Evolutionary conservation across 1,140 invertebrate genomes (phyloP).

Genomic region (Aphelenchoides fujianensis): DNA sequence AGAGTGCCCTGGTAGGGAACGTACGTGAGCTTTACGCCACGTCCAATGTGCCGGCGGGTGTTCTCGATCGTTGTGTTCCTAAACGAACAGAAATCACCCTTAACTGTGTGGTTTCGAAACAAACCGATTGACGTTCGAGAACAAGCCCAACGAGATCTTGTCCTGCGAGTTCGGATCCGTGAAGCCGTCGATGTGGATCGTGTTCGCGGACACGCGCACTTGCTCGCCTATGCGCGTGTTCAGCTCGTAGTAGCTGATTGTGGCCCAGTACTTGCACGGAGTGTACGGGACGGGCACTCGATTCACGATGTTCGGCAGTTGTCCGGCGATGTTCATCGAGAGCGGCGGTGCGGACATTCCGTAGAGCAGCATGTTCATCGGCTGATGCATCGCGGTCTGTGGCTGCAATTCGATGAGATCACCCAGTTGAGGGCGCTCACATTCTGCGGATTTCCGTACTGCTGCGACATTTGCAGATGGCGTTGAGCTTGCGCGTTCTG

Average conservation of each 20-base stretch:
- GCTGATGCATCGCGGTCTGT: not conserved
- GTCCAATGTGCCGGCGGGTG: slow-evolving; percentile 89
- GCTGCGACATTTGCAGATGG: slow-evolving; percentile 5
- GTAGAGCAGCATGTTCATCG: not conserved
- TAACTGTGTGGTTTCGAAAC: slow-evolving; percentile 1
- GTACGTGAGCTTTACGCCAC: slow-evolving; percentile 67
- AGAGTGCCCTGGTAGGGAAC: slow-evolving; percentile 60
- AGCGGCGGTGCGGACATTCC: not conserved
- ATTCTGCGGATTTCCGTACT: slow-evolving; percentile 6
- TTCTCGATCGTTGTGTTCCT: slow-evolving; percentile 97
- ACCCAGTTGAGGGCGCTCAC: not conserved
- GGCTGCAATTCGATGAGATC: not conserved
- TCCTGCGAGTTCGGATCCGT: slow-evolving; percentile 79
- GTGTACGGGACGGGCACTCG: slow-evolving; percentile 39
- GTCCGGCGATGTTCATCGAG: not conserved
- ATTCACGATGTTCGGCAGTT: slow-evolving; percentile 1
- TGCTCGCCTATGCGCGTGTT: slow-evolving; percentile 68
- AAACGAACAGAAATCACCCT: too few species aligned
- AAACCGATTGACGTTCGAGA: slow-evolving; percentile 85
- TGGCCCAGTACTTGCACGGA: slow-evolving; percentile 65
- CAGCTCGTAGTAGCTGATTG: slow-evolving; percentile 68
- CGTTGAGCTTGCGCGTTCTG: slow-evolving; percentile 14
- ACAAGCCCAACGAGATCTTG: slow-evolving; percentile 87
- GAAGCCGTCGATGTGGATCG: slow-evolving; percentile 79
- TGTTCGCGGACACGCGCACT: slow-evolving; percentile 55